Percentiles rank a stretch among this genome's conserved stretches.
These are phyloP conservation scores for Chionodraco myersi DNA, from an alignment of 2,113 vertebrate genomes.

Conservation along the genomic window DNA sequence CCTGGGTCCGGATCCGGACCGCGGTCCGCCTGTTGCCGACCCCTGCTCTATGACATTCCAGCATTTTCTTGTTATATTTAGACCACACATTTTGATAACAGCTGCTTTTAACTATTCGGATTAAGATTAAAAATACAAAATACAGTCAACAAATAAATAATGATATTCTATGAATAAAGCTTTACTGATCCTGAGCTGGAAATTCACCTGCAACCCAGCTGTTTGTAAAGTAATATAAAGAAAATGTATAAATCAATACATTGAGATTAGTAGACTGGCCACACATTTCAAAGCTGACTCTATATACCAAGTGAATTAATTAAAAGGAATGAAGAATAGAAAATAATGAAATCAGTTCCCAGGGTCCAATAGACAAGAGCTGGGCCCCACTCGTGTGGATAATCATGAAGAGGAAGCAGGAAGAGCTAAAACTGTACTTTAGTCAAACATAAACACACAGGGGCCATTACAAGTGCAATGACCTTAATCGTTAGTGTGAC, in stretches of 20 bases:
- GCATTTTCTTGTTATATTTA: too few species aligned
- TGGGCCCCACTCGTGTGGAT: not conserved
- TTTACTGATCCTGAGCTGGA: not conserved
- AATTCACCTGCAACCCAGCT: not conserved
- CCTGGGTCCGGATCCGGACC: too few species aligned
- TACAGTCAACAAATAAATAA: not conserved
- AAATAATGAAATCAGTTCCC: not conserved
- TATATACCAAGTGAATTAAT: not conserved
- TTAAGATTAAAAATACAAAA: not conserved
- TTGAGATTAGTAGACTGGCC: not conserved
- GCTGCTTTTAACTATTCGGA: too few species aligned
- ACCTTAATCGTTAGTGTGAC: constrained; percentile 56
- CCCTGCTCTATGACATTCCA: not conserved
- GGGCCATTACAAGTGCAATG: constrained; percentile 36
- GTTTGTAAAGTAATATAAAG: not conserved
- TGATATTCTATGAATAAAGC: not conserved
- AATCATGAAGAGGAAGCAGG: not conserved
- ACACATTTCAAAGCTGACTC: not conserved
- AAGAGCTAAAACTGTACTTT: constrained; percentile 25
- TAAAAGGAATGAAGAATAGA: not conserved
- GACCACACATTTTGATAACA: not conserved
- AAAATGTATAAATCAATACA: not conserved
- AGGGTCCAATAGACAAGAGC: not conserved
- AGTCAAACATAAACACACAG: constrained; percentile 46
- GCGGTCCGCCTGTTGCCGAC: too few species aligned